Base-by-base conservation (phyloP, 2,888 invertebrate genomes). In the Alloscopus bannaensis region DNA sequence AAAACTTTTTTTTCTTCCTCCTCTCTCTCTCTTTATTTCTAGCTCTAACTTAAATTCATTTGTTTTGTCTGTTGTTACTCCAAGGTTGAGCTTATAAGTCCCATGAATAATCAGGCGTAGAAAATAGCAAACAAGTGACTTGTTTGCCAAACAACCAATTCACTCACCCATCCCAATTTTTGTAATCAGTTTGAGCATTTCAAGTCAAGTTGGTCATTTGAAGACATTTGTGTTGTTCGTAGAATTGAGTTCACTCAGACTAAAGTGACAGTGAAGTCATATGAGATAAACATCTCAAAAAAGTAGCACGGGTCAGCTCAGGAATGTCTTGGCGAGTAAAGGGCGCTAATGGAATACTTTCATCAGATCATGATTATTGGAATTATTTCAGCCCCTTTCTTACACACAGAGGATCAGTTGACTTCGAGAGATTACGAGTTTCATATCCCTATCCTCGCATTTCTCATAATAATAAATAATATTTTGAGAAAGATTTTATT, bases 261-360 rank as follows among this genome's bases (percentile, higher is more conserved):
- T n/a, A n/a, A n/a, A n/a, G n/a, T n/a, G n/a, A n/a, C n/a, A n/a
- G n/a, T n/a, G 8, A 73, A 75, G 66, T 73, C 75, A 68, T 68
- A 26, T 68, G 26, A 47, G 75, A 75, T 75, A 75, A 45, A 8
- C 11, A 68, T 75, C 75, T 36, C 20, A 40, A 66, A n/a, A n/a
- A 68, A 36, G 28, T 60, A 75, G 66, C 68, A 75, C 65, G 66
- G 65, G 65, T 66, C 59, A 59, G 28, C 20, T 22, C 3, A 16
- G 6, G 22, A 20, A 60, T 20, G 60, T 40, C 60, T 60, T 36
- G 60, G 36, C 22, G 40, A 36, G 20, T 55, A 55, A 69, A 69
- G 62, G 68, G 77, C 70, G 77, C 70, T 77, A 77, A 77, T 77
- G 77, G 77, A 77, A 65, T 65, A 65, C 31, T 31, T n/a, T 62